Base-by-base conservation (phyloP, 2,113 vertebrate genomes). In the Malurus elegans region DNA sequence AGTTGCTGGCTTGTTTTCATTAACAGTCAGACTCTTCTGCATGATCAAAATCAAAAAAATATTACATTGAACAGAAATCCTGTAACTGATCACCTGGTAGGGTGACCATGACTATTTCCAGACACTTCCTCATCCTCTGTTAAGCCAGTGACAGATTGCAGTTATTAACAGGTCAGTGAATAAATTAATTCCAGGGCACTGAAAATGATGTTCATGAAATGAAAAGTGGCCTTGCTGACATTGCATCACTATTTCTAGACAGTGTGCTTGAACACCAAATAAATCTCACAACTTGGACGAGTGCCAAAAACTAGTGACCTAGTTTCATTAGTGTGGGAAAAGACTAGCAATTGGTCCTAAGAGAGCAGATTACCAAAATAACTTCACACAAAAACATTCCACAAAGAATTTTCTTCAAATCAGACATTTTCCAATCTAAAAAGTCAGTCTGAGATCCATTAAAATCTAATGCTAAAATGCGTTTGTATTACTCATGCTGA, bases 161-260 rank as follows among this genome's bases (percentile, higher is more conserved):
- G 94, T 94, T 94, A 96, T 92, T 97, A 96, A 95, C 78, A 97
- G 91, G 97, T 96, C 97, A 97, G 91, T 53, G 87, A 96, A 96
- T 94, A 96, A 96, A 98, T 97, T 96, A 95, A 97, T 97, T 97
- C 93, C 93, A 96, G 96, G 91, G 96, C 93, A 96, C 38, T 95
- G 93, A 85, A 96, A 98, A 95, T 96, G 92, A 96, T 74, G 76
- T 75, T 97, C 81, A 92, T 92, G 92, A 97, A 97, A 97, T 92
- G 89, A 97, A 97, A 96, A 97, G 93, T 76, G 71, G 95, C 94
- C 93, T 95, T 97, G 96, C 93, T 97, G 96, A 98, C 88, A 96
- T 90, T 96, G 95, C 95, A 93, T 95, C 93, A 93, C 95, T 94
- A 97, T 97, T 98, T 98, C 97, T 97, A 97, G 96, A 96, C 86